These are phyloP conservation scores for Elachura formosa DNA, from an alignment of 2,113 vertebrate genomes.

Conservation along the genomic window DNA sequence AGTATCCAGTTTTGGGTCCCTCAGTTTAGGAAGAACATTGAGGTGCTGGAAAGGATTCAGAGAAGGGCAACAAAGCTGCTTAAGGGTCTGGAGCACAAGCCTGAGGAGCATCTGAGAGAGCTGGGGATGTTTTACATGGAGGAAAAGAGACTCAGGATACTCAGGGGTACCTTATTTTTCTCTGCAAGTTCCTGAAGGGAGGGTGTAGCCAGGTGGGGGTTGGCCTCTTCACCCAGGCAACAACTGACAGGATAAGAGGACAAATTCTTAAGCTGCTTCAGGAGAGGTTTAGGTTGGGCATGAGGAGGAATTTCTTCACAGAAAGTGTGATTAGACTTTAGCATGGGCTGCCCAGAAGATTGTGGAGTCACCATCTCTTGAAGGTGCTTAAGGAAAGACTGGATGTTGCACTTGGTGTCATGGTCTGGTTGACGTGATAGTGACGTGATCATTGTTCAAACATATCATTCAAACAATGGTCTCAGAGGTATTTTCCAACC, in stretches of 20 bases:
- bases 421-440: fast-evolving
- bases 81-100: not conserved
- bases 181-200: not conserved
- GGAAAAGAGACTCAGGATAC: not conserved
- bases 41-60: not conserved
- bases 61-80: not conserved
- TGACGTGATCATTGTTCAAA: too few species aligned
- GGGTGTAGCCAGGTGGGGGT: fast-evolving
- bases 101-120: not conserved
- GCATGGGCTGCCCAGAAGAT: not conserved
- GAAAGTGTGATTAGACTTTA: not conserved
- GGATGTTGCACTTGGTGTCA: not conserved
- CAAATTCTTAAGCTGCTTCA: not conserved
- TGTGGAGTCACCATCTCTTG: not conserved
- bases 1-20: not conserved
- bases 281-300: not conserved
- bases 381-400: not conserved
- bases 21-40: not conserved
- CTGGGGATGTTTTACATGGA: not conserved
- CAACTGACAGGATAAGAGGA: not conserved
- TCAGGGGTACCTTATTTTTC: fast-evolving
- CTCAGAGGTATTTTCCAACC: not conserved
- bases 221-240: not conserved
- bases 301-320: not conserved
- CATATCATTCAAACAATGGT: too few species aligned